These are phyloP conservation scores for Cataglyphis albicans DNA, from an alignment of 2,888 invertebrate species.

Conservation along the genomic window DNA sequence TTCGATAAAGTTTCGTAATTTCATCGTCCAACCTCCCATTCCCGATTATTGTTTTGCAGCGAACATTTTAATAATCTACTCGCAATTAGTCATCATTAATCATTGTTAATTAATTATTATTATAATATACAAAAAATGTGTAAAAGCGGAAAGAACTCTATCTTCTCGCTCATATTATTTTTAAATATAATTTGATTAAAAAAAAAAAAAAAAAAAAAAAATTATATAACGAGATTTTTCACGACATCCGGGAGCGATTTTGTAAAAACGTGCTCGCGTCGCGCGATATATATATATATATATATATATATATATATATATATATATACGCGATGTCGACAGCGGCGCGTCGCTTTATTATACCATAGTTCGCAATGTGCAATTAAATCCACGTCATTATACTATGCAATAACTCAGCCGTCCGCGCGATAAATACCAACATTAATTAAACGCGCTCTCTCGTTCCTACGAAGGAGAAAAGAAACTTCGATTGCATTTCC, in stretches of 20 bases:
- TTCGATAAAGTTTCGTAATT: constrained; percentile 48
- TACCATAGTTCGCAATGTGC: constrained; percentile 47
- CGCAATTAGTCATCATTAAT: constrained; percentile 10
- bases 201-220: background rate
- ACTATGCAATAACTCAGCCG: constrained; percentile 35
- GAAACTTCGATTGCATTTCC: constrained; percentile 32
- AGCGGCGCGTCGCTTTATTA: constrained; percentile 40
- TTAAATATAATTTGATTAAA: background rate
- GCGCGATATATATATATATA: background rate
- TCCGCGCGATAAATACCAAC: constrained; percentile 45
- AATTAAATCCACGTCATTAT: constrained; percentile 52
- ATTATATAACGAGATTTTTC: background rate
- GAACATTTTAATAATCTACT: background rate
- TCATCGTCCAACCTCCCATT: constrained; percentile 25
- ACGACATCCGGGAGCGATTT: constrained; percentile 18
- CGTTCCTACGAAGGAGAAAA: background rate
- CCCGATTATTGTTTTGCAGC: constrained; percentile 28
- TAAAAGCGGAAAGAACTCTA: background rate
- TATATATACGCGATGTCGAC: background rate
- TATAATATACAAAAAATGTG: background rate
- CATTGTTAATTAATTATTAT: constrained; percentile 21
- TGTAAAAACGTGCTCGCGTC: constrained; percentile 14
- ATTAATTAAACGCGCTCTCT: constrained; percentile 44
- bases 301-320: no score
- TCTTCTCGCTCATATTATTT: background rate